Evolutionary conservation across 2,797 vertebrate species (phyloP).

Genomic region (Bradypodion ventrale): DNA sequence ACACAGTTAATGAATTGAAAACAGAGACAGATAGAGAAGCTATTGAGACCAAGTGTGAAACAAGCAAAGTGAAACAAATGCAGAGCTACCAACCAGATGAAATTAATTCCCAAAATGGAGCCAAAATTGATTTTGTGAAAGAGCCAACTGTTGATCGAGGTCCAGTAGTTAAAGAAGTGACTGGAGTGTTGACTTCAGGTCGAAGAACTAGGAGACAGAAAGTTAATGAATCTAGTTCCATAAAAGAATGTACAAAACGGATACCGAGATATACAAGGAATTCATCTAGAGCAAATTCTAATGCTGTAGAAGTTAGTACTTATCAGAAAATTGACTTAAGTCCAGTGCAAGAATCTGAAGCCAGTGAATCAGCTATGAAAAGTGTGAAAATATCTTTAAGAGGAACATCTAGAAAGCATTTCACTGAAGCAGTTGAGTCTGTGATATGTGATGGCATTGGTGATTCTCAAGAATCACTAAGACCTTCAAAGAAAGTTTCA

Average conservation of each 20-base stretch:
- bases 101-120: neutral
- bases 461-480: slow-evolving; percentile 7
- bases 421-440: neutral
- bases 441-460: neutral
- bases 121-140: neutral
- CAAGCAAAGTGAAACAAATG: too few relatives aligned
- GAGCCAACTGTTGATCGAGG: neutral
- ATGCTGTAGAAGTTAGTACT: neutral
- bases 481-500: neutral
- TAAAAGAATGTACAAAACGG: neutral
- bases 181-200: slow-evolving; percentile 19
- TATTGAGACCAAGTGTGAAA: neutral
- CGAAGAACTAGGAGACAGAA: slow-evolving; percentile 50
- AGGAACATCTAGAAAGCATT: slow-evolving; percentile 37
- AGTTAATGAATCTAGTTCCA: slow-evolving; percentile 16
- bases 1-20: slow-evolving; percentile 1
- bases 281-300: neutral
- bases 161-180: neutral
- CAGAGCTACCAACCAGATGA: neutral
- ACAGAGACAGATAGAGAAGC: neutral
- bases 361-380: neutral
- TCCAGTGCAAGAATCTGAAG: slow-evolving; percentile 21
- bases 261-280: neutral
- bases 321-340: slow-evolving; percentile 5
- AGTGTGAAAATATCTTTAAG: slow-evolving; percentile 18